Evolutionary conservation across 2,113 vertebrate species (phyloP).

Genomic region (Sterrhoptilus dennistouni): DNA sequence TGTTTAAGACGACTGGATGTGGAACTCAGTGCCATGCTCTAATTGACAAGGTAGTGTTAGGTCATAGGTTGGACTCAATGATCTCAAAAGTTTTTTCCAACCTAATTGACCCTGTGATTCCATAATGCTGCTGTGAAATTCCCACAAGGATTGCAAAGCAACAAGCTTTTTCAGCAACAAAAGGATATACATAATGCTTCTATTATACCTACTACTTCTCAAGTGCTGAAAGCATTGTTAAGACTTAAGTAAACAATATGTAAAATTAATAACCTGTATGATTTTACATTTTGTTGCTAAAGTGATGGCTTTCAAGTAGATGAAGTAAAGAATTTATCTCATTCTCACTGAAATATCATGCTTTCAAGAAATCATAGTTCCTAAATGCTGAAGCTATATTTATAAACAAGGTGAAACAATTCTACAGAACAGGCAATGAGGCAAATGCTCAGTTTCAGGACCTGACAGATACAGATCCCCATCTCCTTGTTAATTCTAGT

Average conservation of each 20-base stretch:
- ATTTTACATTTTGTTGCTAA: not conserved
- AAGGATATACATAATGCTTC: not conserved
- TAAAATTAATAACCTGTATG: not conserved
- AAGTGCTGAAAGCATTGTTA: not conserved
- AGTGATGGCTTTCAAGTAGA: not conserved
- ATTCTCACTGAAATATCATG: not conserved
- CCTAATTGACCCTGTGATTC: not conserved
- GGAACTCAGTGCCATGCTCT: not conserved
- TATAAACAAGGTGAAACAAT: not conserved
- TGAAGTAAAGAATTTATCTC: not conserved
- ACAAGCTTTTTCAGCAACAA: not conserved
- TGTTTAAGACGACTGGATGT: not conserved
- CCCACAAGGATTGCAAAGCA: not conserved
- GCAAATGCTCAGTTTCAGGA: not conserved
- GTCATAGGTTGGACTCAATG: not conserved
- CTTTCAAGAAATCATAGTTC: not conserved
- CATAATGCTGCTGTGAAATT: not conserved
- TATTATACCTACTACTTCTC: not conserved
- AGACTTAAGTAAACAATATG: not conserved
- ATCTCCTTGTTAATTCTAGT: not conserved
- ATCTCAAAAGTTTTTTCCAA: not conserved
- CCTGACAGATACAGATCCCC: not conserved
- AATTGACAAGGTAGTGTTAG: not conserved
- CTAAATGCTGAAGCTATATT: not conserved
- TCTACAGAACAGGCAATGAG: not conserved